Base-by-base conservation (phyloP, 2,888 invertebrate genomes). In the Rhabditoides inermis region DNA sequence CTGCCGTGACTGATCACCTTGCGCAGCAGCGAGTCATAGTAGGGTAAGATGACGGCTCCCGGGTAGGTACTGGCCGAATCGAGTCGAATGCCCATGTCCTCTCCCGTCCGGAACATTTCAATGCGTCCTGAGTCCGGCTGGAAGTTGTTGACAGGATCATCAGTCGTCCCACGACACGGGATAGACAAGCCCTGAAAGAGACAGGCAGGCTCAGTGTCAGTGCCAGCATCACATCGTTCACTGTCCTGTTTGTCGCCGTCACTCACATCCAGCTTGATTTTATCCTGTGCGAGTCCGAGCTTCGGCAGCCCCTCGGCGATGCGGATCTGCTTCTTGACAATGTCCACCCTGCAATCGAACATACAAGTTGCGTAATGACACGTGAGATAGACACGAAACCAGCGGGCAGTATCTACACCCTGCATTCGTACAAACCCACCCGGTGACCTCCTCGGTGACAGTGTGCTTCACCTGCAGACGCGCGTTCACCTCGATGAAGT, bases 401-500 rank as follows among this genome's bases (percentile, higher is more conserved):
- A 36, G 22, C 15, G 15, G 20, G 6, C 22, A 18, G 37, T 35
- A 4, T 47, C 23, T 20, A 22, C 20, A 36, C 32, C 10, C n/a
- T 28, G 27, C 4, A 23, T 23, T 20, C 22, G 44, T 22, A 12
- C 22, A 36, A 25, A 47, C 27, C 18, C 76, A 84, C 83, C 92
- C 94, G 0, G 95, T 98, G 42, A 95, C 88, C 80, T 94, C 92
- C 81, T 98, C 95, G 0, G 94, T 94, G 20, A 95, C 88, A 0
- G 95, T 95, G 77, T 98, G 95, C 79, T 98, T 95, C 27, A 98
- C 95, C 83, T 94, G 94, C 51, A 94, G 82, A 61, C 87, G 85
- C n/a, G 95, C 94, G 77, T 98, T 98, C 18, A 98, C 95, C 82
- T 98, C 95, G 71, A 98, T 98, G 79, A 98, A 98, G 80, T 86